These are phyloP conservation scores for Pogonomyrmex barbatus DNA, from an alignment of 1,140 invertebrate species.

Conservation along the genomic window DNA sequence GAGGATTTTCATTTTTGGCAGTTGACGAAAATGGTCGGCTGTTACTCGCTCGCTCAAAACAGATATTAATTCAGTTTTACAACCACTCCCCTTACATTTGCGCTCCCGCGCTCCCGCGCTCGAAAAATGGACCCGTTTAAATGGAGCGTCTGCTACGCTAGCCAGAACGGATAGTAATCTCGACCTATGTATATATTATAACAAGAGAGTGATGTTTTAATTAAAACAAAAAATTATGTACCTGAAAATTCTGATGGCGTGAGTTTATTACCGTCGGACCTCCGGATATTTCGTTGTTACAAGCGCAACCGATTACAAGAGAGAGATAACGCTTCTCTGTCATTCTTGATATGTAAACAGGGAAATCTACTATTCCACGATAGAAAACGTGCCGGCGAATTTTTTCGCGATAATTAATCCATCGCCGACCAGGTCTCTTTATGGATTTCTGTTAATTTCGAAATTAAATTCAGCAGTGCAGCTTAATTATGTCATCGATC, in stretches of 20 bases:
- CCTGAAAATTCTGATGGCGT: neutral
- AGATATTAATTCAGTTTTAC: conserved; percentile 57
- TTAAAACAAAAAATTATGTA: conserved; percentile 27
- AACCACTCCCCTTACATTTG: conserved; percentile 41
- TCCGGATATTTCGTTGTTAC: neutral
- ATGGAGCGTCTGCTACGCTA: neutral
- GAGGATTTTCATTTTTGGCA: conserved; percentile 45
- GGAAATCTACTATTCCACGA: neutral
- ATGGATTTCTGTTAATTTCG: conserved; percentile 25
- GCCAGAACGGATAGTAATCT: neutral
- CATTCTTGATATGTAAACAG: conserved; percentile 8
- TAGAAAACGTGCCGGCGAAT: conserved; percentile 1
- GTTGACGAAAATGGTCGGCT: neutral
- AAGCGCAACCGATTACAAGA: neutral
- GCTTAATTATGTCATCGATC: conserved; percentile 48
- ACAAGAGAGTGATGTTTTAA: conserved; percentile 33
- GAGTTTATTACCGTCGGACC: neutral
- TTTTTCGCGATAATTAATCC: conserved; percentile 28
- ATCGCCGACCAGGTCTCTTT: neutral
- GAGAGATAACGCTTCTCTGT: neutral
- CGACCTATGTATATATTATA: neutral
- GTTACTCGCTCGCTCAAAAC: conserved; percentile 4
- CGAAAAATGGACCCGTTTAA: conserved; percentile 1
- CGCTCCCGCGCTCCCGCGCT: neutral
- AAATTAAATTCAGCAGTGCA: conserved; percentile 20